Percentiles rank a stretch among this genome's conserved stretches.
phyloP scores from a whole-genome alignment of 2,888 invertebrate genomes.

The Lithodes maja region DNA sequence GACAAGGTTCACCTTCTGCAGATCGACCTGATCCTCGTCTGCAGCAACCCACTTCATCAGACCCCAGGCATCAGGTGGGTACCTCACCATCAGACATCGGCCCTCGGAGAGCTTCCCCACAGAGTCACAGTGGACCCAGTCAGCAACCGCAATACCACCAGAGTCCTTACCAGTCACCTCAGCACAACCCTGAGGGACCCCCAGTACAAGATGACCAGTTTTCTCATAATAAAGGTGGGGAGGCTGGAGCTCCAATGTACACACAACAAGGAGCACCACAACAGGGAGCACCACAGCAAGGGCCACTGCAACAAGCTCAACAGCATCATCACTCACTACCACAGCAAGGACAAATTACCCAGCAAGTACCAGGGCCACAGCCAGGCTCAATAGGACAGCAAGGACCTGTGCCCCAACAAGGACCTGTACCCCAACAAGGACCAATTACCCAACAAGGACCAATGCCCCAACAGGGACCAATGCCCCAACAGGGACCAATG shows the following conservation, averaged over 20 bases:
- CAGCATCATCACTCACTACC: not conserved
- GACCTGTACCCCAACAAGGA: conserved; percentile 16
- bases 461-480: no score
- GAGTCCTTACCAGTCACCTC: conserved; percentile 43
- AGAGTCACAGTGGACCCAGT: conserved; percentile 22
- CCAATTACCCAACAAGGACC: conserved; percentile 5
- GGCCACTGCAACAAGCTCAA: not conserved
- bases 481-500: no score
- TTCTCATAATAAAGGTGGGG: conserved; percentile 15
- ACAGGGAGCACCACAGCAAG: conserved; percentile 7
- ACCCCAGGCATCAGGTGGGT: conserved; percentile 22
- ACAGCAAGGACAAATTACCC: conserved; percentile 17
- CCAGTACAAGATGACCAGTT: conserved; percentile 35
- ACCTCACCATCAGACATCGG: not conserved
- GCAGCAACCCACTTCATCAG: conserved; percentile 12
- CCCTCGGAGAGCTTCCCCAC: conserved; percentile 46
- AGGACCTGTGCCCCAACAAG: conserved; percentile 33
- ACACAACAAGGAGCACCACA: conserved; percentile 15
- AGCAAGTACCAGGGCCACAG: conserved; percentile 35
- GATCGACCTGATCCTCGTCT: conserved; percentile 35
- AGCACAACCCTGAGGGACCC: conserved; percentile 40
- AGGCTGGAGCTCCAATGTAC: conserved; percentile 17
- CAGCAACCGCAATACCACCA: conserved; percentile 44
- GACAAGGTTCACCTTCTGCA: conserved; percentile 40
- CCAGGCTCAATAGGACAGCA: conserved; percentile 25